These are phyloP conservation scores for Nomada goodeniana DNA, from an alignment of 2,888 invertebrate genomes.

Conservation along the genomic window DNA sequence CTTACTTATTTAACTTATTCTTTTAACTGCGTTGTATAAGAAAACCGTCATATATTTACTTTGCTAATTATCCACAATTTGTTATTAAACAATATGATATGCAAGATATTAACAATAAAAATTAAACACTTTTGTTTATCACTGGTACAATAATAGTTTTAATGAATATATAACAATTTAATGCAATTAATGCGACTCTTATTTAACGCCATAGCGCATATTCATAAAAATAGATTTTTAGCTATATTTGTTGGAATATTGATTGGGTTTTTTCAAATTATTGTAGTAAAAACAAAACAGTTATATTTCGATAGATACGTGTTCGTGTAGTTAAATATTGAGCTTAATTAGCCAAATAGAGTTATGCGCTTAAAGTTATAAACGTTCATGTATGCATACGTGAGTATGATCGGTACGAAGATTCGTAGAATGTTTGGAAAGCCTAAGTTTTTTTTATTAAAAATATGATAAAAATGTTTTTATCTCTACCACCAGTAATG, in stretches of 20 bases:
- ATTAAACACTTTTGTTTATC: too few species aligned
- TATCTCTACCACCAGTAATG: background rate
- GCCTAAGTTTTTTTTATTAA: background rate
- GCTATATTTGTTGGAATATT: too few species aligned
- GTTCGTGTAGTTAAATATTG: background rate
- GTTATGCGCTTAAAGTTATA: background rate
- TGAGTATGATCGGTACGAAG: too few species aligned
- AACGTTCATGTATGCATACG: background rate
- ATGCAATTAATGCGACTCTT: too few species aligned
- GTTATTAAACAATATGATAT: too few species aligned
- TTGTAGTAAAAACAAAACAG: background rate
- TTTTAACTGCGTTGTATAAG: background rate
- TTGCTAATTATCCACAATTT: too few species aligned
- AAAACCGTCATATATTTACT: too few species aligned
- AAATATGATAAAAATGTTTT: background rate
- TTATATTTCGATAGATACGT: background rate
- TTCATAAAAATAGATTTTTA: too few species aligned
- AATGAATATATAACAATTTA: background rate
- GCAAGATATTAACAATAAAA: too few species aligned
- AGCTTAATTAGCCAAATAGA: background rate
- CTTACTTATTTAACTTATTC: background rate
- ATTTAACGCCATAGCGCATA: too few species aligned
- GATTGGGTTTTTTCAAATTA: background rate
- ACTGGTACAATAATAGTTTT: too few species aligned
- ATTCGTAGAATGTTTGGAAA: too few species aligned